Evolutionary conservation across 2,888 invertebrate species (phyloP).

Genomic region (Escarpia spicata): DNA sequence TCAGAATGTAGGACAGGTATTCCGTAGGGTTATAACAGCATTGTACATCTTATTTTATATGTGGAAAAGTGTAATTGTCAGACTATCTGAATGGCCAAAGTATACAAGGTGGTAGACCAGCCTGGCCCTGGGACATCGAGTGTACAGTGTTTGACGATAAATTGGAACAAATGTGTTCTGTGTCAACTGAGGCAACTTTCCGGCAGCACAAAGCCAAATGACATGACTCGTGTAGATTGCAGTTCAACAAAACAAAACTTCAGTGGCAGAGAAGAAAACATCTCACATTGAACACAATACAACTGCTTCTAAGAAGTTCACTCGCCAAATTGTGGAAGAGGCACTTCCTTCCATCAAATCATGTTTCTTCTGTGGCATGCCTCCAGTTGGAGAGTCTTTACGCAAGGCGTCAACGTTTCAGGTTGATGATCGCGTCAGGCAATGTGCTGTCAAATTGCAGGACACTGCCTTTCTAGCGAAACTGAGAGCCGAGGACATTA

Average conservation of each 20-base stretch:
- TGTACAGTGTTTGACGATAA: slow-evolving; percentile 1
- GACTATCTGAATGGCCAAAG: not conserved
- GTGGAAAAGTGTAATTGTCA: slow-evolving; percentile 9
- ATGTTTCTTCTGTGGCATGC: no score
- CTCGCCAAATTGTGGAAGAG: no score
- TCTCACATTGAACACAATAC: slow-evolving; percentile 3
- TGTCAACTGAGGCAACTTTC: not conserved
- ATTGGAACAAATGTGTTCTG: not conserved
- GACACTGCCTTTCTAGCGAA: no score
- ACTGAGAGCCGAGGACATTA: no score
- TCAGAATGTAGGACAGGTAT: no score
- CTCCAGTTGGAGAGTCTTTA: no score
- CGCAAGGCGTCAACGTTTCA: no score
- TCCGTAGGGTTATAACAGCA: no score
- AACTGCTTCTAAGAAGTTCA: not conserved
- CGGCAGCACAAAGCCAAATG: slow-evolving; percentile 22
- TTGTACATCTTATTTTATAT: not conserved
- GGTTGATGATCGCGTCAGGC: no score
- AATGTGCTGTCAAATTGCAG: no score
- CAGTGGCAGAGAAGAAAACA: not conserved
- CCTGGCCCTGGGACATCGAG: not conserved
- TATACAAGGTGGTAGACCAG: slow-evolving; percentile 18
- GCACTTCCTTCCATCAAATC: no score
- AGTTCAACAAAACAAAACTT: slow-evolving; percentile 7
- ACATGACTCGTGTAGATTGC: not conserved